These are phyloP conservation scores for Diadema setosum DNA, from an alignment of 35 echinoderm and acorn worm species.

Conservation along the genomic window DNA sequence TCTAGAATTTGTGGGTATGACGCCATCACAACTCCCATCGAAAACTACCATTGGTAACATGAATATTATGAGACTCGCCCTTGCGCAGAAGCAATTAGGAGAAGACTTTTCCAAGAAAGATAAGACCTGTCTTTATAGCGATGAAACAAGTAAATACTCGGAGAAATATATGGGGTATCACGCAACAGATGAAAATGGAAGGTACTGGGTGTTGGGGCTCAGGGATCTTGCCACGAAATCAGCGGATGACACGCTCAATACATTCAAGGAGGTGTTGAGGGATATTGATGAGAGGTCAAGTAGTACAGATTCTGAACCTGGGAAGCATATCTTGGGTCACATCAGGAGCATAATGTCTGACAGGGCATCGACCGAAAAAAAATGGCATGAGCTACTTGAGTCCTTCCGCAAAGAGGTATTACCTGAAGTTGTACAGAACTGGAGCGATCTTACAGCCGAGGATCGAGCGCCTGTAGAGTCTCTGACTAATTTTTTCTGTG, in stretches of 20 bases:
- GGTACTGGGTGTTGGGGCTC: not conserved
- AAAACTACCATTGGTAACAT: not conserved
- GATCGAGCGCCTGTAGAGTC: not conserved
- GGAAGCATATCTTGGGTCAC: not conserved
- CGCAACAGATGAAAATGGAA: not conserved
- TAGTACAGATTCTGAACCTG: not conserved
- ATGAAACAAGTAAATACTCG: not conserved
- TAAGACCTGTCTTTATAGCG: not conserved
- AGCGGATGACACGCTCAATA: slow-evolving; percentile 1
- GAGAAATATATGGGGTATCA: not conserved
- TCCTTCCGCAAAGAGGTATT: not conserved
- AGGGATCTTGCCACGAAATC: slow-evolving; percentile 16
- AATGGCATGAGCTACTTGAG: slow-evolving; percentile 17
- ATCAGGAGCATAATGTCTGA: slow-evolving; percentile 11
- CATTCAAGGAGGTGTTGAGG: not conserved
- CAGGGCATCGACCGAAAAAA: slow-evolving; percentile 5
- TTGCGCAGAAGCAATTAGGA: not conserved
- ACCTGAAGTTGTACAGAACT: not conserved
- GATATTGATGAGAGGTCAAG: slow-evolving; percentile 24
- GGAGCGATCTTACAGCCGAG: not conserved
- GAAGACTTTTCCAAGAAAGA: not conserved
- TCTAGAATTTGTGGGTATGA: not conserved
- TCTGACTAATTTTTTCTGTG: not conserved
- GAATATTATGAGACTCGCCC: not conserved
- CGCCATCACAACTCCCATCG: too few species aligned